Percentiles rank a stretch among this genome's conserved stretches.
Conservation (phyloP, 1,140 invertebrate genomes). For the Zaprionus inermis region DNA sequence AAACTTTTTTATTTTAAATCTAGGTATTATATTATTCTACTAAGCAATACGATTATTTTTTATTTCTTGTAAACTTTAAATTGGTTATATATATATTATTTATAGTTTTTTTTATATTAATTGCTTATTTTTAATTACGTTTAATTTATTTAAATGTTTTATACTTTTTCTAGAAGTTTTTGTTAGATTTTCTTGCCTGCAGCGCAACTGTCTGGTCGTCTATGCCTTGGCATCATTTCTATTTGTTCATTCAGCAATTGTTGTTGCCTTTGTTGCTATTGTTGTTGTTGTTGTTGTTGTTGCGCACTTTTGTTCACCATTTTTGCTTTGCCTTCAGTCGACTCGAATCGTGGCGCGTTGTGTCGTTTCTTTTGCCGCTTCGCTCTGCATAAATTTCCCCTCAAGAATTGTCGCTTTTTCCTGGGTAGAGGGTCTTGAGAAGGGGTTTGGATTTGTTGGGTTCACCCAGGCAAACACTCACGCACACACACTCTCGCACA, state of each 20-base stretch:
- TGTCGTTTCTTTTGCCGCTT: conserved; percentile 19
- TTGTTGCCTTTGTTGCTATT: conserved; percentile 39
- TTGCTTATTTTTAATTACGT: background rate
- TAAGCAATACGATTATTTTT: too few species aligned
- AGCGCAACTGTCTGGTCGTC: conserved; percentile 10
- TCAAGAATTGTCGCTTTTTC: conserved; percentile 67
- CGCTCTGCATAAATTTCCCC: conserved; percentile 78
- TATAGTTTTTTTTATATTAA: too few species aligned
- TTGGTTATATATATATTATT: too few species aligned
- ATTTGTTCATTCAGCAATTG: conserved; percentile 33
- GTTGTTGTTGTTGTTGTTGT: conserved; percentile 30
- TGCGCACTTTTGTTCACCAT: conserved; percentile 77
- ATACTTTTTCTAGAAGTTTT: background rate
- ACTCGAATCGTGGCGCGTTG: background rate
- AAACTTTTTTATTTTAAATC: too few species aligned
- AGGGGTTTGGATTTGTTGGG: conserved; percentile 7
- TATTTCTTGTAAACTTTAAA: too few species aligned
- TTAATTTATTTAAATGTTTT: background rate
- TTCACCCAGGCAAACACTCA: background rate
- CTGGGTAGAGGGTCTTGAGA: conserved; percentile 18
- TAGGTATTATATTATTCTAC: too few species aligned
- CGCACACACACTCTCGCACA: conserved; percentile 15
- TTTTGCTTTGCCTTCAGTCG: conserved; percentile 42
- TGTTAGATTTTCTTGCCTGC: background rate
- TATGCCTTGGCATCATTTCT: background rate